These are phyloP conservation scores for Drosophila lini DNA, from an alignment of 1,140 invertebrate genomes.

Conservation along the genomic window DNA sequence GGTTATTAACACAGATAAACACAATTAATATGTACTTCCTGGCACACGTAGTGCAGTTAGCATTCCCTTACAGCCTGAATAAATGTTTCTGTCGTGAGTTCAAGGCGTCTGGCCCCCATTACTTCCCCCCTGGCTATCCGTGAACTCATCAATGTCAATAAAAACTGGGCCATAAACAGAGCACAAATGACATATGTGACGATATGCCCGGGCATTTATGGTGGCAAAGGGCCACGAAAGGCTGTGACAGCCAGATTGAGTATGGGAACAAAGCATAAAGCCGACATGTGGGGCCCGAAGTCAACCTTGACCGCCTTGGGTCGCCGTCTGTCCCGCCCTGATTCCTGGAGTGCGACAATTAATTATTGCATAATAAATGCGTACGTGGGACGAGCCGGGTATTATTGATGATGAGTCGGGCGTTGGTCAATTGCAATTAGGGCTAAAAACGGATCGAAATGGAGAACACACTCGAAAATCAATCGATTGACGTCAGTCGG, in stretches of 20 bases:
- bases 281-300: constrained; percentile 14
- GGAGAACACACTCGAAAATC: constrained; percentile 48
- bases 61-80: constrained; percentile 13
- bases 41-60: constrained; percentile 2
- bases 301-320: constrained; percentile 41
- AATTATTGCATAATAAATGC: constrained; percentile 78
- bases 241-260: constrained; percentile 20
- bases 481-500: constrained; percentile 78
- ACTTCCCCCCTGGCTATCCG: constrained; percentile 13
- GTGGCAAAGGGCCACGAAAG: neutral
- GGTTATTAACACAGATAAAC: constrained; percentile 4
- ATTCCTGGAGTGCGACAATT: constrained; percentile 44
- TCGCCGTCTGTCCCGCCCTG: neutral
- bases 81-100: constrained; percentile 16
- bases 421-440: constrained; percentile 52
- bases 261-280: constrained; percentile 23
- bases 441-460: constrained; percentile 22
- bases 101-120: constrained; percentile 5
- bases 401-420: constrained; percentile 49
- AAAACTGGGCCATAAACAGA: constrained; percentile 62
- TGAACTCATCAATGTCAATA: constrained; percentile 48
- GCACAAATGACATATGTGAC: constrained; percentile 67
- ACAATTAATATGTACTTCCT: neutral
- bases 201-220: constrained; percentile 61
- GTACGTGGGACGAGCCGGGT: neutral